These are phyloP conservation scores for Lipotes vexillifer DNA, from an alignment of 2,113 vertebrate genomes.

Conservation along the genomic window DNA sequence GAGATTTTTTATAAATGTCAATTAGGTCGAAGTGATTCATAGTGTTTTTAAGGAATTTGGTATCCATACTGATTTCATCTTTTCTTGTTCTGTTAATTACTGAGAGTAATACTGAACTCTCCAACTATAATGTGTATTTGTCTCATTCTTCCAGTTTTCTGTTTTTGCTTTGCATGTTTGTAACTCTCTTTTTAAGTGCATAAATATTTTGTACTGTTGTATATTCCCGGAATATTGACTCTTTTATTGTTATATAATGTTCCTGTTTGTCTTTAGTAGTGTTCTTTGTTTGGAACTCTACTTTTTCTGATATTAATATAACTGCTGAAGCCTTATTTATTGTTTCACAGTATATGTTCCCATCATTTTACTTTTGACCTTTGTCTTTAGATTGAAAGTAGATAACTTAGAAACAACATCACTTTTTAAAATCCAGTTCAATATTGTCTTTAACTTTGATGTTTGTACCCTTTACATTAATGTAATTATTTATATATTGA, in stretches of 20 bases:
- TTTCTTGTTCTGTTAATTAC: not conserved
- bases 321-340: not conserved
- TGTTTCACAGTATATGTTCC: not conserved
- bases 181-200: not conserved
- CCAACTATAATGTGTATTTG: not conserved
- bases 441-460: not conserved
- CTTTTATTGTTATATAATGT: not conserved
- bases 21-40: not conserved
- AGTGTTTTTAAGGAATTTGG: not conserved
- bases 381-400: not conserved
- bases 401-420: not conserved
- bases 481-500: not conserved
- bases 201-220: not conserved
- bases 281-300: not conserved
- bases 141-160: not conserved
- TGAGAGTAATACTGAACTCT: not conserved
- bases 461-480: not conserved
- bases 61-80: not conserved
- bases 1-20: not conserved
- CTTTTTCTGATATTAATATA: not conserved
- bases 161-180: not conserved
- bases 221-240: not conserved
- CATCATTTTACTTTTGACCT: not conserved
- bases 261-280: not conserved
- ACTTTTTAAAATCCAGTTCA: not conserved